Evolutionary conservation across 2,888 invertebrate species (phyloP).

Genomic region (Fissipunctia ypsillon): DNA sequence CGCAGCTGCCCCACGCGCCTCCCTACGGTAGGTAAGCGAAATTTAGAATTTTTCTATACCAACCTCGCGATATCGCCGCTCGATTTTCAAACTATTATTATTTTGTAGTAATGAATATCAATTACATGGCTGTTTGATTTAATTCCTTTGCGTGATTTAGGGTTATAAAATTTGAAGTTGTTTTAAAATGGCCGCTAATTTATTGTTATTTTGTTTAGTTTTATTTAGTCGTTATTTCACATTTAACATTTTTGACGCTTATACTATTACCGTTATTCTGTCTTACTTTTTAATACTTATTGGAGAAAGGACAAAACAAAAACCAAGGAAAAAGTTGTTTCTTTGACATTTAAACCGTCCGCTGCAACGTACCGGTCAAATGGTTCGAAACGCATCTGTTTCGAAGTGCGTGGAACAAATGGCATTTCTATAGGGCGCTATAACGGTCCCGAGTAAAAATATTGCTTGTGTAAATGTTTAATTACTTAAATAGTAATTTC

Average conservation of each 20-base stretch:
- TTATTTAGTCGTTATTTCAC: conserved; percentile 10
- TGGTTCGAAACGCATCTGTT: conserved; percentile 41
- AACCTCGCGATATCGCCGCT: conserved; percentile 63
- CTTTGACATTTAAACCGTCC: conserved; percentile 56
- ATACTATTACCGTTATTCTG: conserved; percentile 7
- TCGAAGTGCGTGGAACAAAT: conserved; percentile 34
- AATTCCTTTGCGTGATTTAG: conserved; percentile 59
- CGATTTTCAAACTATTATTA: conserved; percentile 49
- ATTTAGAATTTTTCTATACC: conserved; percentile 62
- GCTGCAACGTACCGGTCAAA: conserved; percentile 32
- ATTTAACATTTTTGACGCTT: background rate
- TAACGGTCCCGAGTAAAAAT: conserved; percentile 10
- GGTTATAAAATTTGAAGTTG: conserved; percentile 39
- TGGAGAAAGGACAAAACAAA: conserved; percentile 7
- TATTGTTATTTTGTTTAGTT: conserved; percentile 30
- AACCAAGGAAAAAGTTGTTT: conserved; percentile 11
- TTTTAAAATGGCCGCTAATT: conserved; percentile 49
- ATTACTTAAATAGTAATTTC: too few relatives aligned
- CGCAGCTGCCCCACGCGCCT: conserved; percentile 81
- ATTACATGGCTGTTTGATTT: conserved; percentile 56
- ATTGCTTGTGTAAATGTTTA: background rate
- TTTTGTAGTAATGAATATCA: conserved; percentile 57
- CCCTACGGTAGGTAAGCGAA: conserved; percentile 69
- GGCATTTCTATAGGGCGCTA: conserved; percentile 19
- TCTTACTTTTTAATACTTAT: background rate